Evolutionary conservation across 92 coral and sea anemone genomes (phyloP).

Genomic region (Blastomussa wellsi): DNA sequence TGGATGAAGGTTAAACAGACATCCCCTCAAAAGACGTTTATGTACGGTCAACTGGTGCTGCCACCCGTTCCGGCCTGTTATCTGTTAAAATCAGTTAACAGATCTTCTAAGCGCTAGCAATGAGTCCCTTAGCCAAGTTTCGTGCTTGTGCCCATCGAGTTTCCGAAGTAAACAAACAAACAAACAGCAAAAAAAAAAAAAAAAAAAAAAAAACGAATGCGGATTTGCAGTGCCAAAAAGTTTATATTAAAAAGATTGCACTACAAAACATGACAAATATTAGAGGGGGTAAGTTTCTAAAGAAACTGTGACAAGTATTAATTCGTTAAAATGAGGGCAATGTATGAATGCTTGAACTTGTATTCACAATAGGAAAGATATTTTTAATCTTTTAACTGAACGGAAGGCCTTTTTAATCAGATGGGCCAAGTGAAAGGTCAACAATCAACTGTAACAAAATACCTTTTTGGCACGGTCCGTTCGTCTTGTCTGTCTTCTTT

Average conservation of each 20-base stretch:
- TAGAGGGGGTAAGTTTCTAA: too few relatives aligned
- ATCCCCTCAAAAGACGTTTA: too few relatives aligned
- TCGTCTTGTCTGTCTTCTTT: neutral
- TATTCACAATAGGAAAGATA: neutral
- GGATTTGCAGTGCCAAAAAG: neutral
- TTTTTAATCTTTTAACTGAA: neutral
- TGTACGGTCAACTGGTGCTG: neutral
- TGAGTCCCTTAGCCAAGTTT: neutral
- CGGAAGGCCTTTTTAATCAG: too few relatives aligned
- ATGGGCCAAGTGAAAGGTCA: neutral
- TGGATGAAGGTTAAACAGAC: neutral
- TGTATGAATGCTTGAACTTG: neutral
- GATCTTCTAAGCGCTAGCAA: too few relatives aligned
- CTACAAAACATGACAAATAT: neutral
- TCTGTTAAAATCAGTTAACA: neutral
- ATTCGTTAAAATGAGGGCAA: neutral
- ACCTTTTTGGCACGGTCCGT: neutral
- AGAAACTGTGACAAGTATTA: too few relatives aligned
- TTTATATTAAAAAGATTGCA: neutral
- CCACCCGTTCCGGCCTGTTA: too few relatives aligned
- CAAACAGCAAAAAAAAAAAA: too few relatives aligned
- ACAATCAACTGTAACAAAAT: neutral
- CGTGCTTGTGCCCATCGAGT: too few relatives aligned
- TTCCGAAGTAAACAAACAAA: too few relatives aligned
- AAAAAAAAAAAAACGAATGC: too few relatives aligned